Evolutionary conservation across 2,888 invertebrate species (phyloP), one percentile per base, ranked within the genome.

Genomic region (Lymantria dispar): DNA sequence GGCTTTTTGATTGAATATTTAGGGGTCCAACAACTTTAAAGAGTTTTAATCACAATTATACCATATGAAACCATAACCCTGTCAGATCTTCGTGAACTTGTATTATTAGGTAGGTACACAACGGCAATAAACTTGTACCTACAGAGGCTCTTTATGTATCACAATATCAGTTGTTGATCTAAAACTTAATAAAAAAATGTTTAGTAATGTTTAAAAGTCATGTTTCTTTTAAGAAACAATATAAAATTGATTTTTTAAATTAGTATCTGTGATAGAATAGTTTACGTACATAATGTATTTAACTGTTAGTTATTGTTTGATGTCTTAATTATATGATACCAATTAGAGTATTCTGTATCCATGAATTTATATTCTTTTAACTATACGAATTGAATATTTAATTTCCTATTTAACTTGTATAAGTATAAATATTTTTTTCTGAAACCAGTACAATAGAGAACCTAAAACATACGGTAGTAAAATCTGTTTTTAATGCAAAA

Each of bases 1-100:
- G 80, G 87, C 87, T 89, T 88, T 87, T 88, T 86, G 80, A 85
- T 84, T 84, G 77, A 85, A 85, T 82, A 80, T 84, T 83, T 83
- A 87, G 87, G 86, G 91, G 90, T 89, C 91, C 90, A 90, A 85
- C 78, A 79, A 76, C 68, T 73, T 83, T 78, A 70, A 87, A 74
- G 73, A 76, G 65, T 73, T 70, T 74, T 74, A 74, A 73, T 76
- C 77, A 74, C 76, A 70, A 69, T 74, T 76, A 73, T 67, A 56
- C 51, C 47, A 50, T 56, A 60, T 68, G 66, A 55, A 70, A 63
- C 68, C 67, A 69, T 59, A 70, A 64, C 57, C 5, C 22, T 64
- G 49, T 56, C 54, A 60, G 54, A 61, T 15, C 50, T 49, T 29
- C n/a, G 52, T 46, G 42, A 63, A 54, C 52, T 48, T 62, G 61